Evolutionary conservation across 2,888 invertebrate genomes (phyloP).

Genomic region (Dascillus cervinus): DNA sequence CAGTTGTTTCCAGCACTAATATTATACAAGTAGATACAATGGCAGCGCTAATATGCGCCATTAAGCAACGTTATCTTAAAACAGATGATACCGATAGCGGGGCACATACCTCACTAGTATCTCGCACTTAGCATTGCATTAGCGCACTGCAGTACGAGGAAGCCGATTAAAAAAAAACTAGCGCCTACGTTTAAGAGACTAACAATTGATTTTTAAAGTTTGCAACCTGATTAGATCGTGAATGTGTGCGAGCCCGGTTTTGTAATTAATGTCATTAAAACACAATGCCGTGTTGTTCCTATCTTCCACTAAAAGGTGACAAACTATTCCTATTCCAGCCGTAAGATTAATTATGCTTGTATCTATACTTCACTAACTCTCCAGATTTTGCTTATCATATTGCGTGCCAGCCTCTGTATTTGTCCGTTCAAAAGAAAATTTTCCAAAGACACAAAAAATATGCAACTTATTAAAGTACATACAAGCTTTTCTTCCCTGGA

Average conservation of each 20-base stretch:
- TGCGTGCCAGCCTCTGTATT: too few species aligned
- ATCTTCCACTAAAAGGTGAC: too few species aligned
- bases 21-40: constrained; percentile 22
- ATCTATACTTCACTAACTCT: too few species aligned
- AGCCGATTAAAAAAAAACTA: constrained; percentile 18
- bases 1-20: constrained; percentile 16
- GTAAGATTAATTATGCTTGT: too few species aligned
- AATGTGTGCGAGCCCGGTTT: constrained; percentile 19
- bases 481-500: too few species aligned
- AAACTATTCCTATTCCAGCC: too few species aligned
- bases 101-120: constrained; percentile 22
- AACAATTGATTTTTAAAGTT: constrained; percentile 25
- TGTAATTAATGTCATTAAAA: constrained; percentile 24
- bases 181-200: constrained; percentile 22
- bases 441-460: too few species aligned
- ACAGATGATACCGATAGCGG: constrained; percentile 21
- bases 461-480: too few species aligned
- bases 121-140: constrained; percentile 21
- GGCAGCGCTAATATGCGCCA: constrained; percentile 24
- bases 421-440: too few species aligned
- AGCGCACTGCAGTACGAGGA: constrained; percentile 21
- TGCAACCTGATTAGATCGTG: constrained; percentile 23
- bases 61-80: constrained; percentile 23
- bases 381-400: too few species aligned
- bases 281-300: too few species aligned